phyloP scores from a whole-genome alignment of 2,113 vertebrate species.

The Anolis sagrei region DNA sequence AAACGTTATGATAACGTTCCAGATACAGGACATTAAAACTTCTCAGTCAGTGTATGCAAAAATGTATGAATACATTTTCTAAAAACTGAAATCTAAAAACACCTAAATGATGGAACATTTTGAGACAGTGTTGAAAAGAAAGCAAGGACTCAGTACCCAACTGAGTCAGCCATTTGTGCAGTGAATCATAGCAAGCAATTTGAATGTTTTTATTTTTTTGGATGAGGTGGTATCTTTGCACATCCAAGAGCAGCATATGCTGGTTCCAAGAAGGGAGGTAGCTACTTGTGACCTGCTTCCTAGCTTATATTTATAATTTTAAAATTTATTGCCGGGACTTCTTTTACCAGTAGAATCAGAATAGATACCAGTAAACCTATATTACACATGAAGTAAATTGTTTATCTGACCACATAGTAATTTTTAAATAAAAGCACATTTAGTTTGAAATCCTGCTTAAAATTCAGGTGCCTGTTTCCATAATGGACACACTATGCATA shows the following conservation, averaged over 20 bases:
- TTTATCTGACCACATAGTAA: neutral
- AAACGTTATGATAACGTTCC: too few species aligned
- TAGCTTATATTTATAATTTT: neutral
- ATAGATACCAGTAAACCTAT: neutral
- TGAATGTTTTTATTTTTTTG: too few species aligned
- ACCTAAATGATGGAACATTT: neutral
- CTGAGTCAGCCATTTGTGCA: too few species aligned
- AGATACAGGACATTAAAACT: too few species aligned
- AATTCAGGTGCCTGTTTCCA: neutral
- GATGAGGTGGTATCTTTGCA: too few species aligned
- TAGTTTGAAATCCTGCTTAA: neutral
- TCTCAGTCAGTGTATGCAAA: too few species aligned
- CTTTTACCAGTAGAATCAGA: neutral
- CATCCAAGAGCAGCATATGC: too few species aligned
- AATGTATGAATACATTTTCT: too few species aligned
- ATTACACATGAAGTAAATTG: neutral
- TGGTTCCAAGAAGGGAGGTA: too few species aligned
- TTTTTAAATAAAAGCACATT: neutral
- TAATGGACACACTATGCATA: neutral
- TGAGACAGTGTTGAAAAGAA: neutral
- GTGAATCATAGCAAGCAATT: too few species aligned
- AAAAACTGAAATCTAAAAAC: too few species aligned
- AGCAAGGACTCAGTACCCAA: too few species aligned
- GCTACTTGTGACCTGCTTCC: neutral
- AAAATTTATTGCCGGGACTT: neutral